Evolutionary conservation across 2,888 invertebrate genomes (phyloP).

Genomic region (Cryptus viduatorius): DNA sequence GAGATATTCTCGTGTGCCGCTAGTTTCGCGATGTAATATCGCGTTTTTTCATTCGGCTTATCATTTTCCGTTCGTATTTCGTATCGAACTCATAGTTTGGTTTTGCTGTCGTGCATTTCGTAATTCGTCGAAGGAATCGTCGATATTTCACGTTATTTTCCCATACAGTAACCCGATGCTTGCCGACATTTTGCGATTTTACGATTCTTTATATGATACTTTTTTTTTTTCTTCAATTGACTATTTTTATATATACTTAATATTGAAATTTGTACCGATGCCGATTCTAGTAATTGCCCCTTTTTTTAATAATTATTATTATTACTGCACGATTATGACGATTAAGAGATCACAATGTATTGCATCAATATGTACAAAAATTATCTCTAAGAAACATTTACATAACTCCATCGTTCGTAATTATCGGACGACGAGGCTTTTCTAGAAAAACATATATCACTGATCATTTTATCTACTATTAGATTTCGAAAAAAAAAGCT

Average conservation of each 20-base stretch:
- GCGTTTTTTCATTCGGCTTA: neutral
- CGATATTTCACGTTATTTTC: neutral
- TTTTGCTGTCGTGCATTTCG: neutral
- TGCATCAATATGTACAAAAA: constrained; percentile 3
- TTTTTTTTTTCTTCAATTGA: neutral
- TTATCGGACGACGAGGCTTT: neutral
- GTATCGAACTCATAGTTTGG: neutral
- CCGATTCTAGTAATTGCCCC: neutral
- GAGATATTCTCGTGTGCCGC: neutral
- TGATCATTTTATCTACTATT: neutral
- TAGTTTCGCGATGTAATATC: neutral
- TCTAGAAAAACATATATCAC: neutral
- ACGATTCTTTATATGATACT: neutral
- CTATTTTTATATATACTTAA: neutral
- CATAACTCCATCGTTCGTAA: neutral
- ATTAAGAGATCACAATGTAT: neutral
- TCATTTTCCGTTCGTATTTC: constrained; percentile 5
- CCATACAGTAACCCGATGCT: neutral
- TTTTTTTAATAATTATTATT: neutral
- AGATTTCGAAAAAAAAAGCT: neutral
- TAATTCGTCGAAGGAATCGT: neutral
- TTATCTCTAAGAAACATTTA: neutral
- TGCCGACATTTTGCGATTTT: neutral
- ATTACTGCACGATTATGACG: constrained; percentile 7
- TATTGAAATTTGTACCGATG: neutral